Evolutionary conservation across 1,140 invertebrate species (phyloP).

Genomic region (Potamilus streckersoni): DNA sequence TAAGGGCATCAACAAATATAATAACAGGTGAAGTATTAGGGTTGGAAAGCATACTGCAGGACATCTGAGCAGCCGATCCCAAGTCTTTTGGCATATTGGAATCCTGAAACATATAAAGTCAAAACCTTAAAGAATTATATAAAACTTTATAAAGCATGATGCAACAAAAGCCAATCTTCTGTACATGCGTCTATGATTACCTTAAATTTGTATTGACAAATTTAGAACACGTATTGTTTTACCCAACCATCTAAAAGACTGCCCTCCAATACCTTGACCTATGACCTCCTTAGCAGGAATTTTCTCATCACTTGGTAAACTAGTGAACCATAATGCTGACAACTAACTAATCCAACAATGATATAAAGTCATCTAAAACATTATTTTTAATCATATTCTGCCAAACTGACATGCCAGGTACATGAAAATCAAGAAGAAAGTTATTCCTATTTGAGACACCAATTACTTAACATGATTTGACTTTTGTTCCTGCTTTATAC

Average conservation of each 20-base stretch:
- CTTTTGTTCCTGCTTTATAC: no score
- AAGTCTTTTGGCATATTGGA: slow-evolving; percentile 62
- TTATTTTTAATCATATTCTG: no score
- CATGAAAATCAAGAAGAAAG: no score
- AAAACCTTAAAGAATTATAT: neutral
- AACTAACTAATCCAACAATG: no score
- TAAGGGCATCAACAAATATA: slow-evolving; percentile 62
- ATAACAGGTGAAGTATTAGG: slow-evolving; percentile 60
- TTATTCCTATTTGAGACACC: no score
- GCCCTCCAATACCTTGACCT: neutral
- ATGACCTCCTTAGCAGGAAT: neutral
- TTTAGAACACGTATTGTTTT: neutral
- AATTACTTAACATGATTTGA: no score
- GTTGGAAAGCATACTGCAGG: slow-evolving; percentile 62
- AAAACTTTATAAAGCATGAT: neutral
- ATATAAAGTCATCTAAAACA: no score
- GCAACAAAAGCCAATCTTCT: no score
- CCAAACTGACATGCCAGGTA: no score
- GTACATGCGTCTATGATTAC: no score
- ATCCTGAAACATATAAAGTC: slow-evolving; percentile 43
- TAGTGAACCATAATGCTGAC: no score
- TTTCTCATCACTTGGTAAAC: no score
- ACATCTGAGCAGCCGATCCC: slow-evolving; percentile 60
- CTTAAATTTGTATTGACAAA: neutral
- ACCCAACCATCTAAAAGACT: neutral